A percentile compares a stretch with the other conserved stretches of the same genome.
Conservation (phyloP, 2,888 invertebrate species). For the Acleris literana region DNA sequence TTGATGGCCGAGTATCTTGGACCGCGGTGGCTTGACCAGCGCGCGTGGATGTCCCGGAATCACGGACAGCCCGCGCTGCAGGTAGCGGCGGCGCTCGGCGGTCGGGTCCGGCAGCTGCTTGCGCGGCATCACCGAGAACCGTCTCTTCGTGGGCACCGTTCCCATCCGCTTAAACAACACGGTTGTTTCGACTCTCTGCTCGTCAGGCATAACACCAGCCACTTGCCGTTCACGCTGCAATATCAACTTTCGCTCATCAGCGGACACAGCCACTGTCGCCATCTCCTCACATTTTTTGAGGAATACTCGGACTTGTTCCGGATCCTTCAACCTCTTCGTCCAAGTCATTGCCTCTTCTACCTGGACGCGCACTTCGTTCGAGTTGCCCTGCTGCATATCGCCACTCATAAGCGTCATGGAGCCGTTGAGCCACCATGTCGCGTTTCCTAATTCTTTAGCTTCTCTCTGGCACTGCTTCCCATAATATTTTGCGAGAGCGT, state of each 20-base stretch:
- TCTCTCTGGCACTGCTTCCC: conserved; percentile 74
- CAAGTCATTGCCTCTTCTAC: conserved; percentile 73
- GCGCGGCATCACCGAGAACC: conserved; percentile 69
- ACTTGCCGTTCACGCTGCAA: conserved; percentile 65
- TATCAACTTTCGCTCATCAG: conserved; percentile 70
- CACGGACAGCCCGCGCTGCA: conserved; percentile 68
- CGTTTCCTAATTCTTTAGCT: conserved; percentile 64
- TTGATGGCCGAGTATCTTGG: conserved; percentile 63
- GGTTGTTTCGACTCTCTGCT: conserved; percentile 60
- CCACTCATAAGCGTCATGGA: conserved; percentile 73
- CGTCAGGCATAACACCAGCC: conserved; percentile 61
- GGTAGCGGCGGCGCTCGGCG: conserved; percentile 61
- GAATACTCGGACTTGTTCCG: conserved; percentile 71
- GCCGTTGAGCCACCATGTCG: conserved; percentile 77
- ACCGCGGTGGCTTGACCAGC: conserved; percentile 51
- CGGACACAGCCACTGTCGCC: conserved; percentile 58
- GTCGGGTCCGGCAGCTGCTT: conserved; percentile 52
- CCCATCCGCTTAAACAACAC: conserved; percentile 75
- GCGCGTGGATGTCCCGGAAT: conserved; percentile 39
- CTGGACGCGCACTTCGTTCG: conserved; percentile 71
- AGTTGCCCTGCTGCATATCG: conserved; percentile 77
- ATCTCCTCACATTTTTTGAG: conserved; percentile 69
- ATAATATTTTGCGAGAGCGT: conserved; percentile 73
- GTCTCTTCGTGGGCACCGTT: conserved; percentile 64
- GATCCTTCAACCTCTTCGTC: conserved; percentile 68